Base-by-base conservation (phyloP, 2,113 vertebrate genomes). In the Parus major region DNA sequence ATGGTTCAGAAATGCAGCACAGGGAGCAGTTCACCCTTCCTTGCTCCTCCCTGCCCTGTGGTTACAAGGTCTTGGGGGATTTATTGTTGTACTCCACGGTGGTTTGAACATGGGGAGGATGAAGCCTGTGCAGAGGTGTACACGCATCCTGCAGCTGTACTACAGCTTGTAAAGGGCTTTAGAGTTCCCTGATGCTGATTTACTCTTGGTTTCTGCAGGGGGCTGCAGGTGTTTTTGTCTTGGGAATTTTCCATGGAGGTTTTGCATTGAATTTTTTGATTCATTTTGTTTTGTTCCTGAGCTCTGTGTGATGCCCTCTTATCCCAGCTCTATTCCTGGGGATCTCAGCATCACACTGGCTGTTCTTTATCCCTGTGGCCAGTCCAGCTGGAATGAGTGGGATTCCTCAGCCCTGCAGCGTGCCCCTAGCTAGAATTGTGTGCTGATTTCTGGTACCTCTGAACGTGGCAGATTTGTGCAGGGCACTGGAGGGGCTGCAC, bases 81-180 rank as follows among this genome's bases (percentile, higher is more conserved):
- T 91, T 70, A 21, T 63, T 78, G 53, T 46, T 61, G n/a, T 44
- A 5, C 46, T 82, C 56, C 3, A 6, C 24, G 27, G 29, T 27
- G 21, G 29, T 25, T 63, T 12, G 46, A 53, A 10, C 82, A 18
- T 0, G 0, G 33, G 47, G 61, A 49, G 29, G 41, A 17, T 76
- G 0, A 25, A 73, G 68, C 50, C 9, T 13, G 15, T 52, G 78
- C 77, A 68, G 77, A 41, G 36, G 18, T 44, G 55, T 53, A 0
- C 1, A 0, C 69, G 10, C 31, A 17, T 49, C 55, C 11, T 23
- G 4, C 12, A 15, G 31, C 46, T 66, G 9, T 2, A 11, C 10
- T 31, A 1, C 10, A 49, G 29, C 65, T 52, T 63, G 9, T 11
- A 49, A 33, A 46, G 46, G 35, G 23, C 63, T 82, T 56, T 24